phyloP scores from a whole-genome alignment of 2,888 invertebrate species.

The Omphaloscelis lunosa region DNA sequence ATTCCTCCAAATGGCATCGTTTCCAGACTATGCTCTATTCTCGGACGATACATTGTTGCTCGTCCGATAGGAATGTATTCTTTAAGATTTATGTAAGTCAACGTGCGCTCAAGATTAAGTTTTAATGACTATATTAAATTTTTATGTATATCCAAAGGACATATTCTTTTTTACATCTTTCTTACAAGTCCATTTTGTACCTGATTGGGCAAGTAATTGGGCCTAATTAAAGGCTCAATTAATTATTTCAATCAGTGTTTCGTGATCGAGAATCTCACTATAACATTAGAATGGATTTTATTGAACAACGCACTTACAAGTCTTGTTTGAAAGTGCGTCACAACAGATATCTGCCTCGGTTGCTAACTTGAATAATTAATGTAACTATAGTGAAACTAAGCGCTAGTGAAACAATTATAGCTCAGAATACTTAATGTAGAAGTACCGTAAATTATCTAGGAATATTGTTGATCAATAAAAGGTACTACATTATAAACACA shows the following conservation, averaged over 20 bases:
- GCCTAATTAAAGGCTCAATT: background rate
- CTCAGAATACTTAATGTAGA: slow-evolving; percentile 20
- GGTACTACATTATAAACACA: slow-evolving; percentile 1
- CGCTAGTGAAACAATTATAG: slow-evolving; percentile 39
- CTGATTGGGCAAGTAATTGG: background rate
- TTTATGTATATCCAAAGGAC: too few species aligned
- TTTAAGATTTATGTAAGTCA: slow-evolving; percentile 36
- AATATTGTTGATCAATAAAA: slow-evolving; percentile 26
- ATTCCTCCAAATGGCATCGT: slow-evolving; percentile 84
- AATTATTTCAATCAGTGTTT: background rate
- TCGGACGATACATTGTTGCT: slow-evolving; percentile 66
- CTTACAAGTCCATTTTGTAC: background rate
- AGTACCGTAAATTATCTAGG: slow-evolving; percentile 26
- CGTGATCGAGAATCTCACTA: background rate
- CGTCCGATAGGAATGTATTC: slow-evolving; percentile 35
- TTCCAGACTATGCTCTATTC: slow-evolving; percentile 73
- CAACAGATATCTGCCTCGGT: slow-evolving; percentile 25
- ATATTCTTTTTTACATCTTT: background rate
- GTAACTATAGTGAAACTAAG: slow-evolving; percentile 64
- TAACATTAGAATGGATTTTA: slow-evolving; percentile 21
- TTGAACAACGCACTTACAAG: slow-evolving; percentile 6
- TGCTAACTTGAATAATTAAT: slow-evolving; percentile 59
- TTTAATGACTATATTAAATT: too few species aligned
- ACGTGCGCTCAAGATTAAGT: background rate
- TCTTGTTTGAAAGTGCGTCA: slow-evolving; percentile 26